A percentile compares a stretch with the other conserved stretches of the same genome.
These are phyloP conservation scores for Hydrochoerus hydrochaeris DNA, from an alignment of 2,113 vertebrate genomes.

Conservation along the genomic window DNA sequence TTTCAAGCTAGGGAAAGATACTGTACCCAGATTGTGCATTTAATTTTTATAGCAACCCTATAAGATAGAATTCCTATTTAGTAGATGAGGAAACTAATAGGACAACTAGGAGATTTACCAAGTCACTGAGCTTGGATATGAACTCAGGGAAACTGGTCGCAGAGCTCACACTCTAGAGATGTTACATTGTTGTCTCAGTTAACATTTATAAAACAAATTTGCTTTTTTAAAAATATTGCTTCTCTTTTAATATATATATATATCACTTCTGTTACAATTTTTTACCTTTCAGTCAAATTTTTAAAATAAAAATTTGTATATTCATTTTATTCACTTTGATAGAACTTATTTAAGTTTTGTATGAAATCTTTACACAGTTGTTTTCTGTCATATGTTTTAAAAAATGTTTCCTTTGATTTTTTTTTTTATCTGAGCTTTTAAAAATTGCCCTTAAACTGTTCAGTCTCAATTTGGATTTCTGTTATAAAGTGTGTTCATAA, in stretches of 20 bases:
- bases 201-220: background rate
- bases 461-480: slow-evolving; percentile 35
- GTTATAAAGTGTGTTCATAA: background rate
- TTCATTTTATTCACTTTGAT: slow-evolving; percentile 33
- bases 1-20: background rate
- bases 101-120: background rate
- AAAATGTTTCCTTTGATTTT: slow-evolving; percentile 37
- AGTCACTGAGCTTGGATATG: background rate
- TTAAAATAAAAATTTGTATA: slow-evolving; percentile 37
- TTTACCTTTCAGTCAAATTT: background rate
- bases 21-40: background rate
- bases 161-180: background rate
- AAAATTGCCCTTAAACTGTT: slow-evolving; percentile 16
- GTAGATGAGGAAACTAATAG: background rate
- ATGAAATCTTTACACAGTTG: background rate
- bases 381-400: slow-evolving; percentile 7
- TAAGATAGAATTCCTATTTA: background rate
- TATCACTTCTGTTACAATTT: background rate
- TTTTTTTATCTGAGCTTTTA: slow-evolving; percentile 26
- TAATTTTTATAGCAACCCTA: background rate
- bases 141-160: background rate
- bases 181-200: background rate
- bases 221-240: background rate
- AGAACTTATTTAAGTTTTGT: slow-evolving; percentile 9
- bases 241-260: background rate